Evolutionary conservation across 2,113 vertebrate genomes (phyloP).

Genomic region (Stegastes partitus): DNA sequence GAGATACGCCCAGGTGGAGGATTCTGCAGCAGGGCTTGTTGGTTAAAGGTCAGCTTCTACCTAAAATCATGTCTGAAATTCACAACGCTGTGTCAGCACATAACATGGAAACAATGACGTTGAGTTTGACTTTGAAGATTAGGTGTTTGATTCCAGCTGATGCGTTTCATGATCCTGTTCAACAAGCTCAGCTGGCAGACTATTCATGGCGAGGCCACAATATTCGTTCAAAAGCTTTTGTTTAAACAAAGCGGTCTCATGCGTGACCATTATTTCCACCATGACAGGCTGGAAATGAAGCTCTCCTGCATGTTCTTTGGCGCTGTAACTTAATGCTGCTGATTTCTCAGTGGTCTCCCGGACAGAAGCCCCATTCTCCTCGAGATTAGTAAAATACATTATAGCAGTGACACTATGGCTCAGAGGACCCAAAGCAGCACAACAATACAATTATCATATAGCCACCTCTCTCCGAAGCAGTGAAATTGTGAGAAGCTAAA

Average conservation of each 20-base stretch:
- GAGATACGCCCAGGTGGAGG: too few relatives aligned
- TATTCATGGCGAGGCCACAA: background rate
- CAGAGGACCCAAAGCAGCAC: background rate
- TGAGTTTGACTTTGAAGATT: slow-evolving; percentile 15
- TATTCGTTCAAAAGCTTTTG: slow-evolving; percentile 42
- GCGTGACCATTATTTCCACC: background rate
- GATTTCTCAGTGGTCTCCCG: slow-evolving; percentile 11
- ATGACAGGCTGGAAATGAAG: background rate
- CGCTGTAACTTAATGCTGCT: slow-evolving; percentile 12
- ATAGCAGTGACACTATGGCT: background rate
- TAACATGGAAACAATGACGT: background rate
- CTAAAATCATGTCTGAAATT: background rate
- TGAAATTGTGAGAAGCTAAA: slow-evolving; percentile 15
- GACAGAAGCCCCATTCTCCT: slow-evolving; percentile 16
- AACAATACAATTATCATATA: background rate
- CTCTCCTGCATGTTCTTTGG: background rate
- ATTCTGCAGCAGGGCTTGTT: too few relatives aligned
- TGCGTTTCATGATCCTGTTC: slow-evolving; percentile 38
- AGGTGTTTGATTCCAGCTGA: background rate
- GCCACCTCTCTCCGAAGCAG: slow-evolving; percentile 8
- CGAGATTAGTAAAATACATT: background rate
- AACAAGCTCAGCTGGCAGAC: slow-evolving; percentile 17
- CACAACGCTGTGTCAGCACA: background rate
- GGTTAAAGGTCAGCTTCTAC: too few relatives aligned
- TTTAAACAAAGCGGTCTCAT: slow-evolving; percentile 9